These are phyloP conservation scores for Pseudorasbora parva DNA, from an alignment of 2,113 vertebrate species.

Conservation along the genomic window DNA sequence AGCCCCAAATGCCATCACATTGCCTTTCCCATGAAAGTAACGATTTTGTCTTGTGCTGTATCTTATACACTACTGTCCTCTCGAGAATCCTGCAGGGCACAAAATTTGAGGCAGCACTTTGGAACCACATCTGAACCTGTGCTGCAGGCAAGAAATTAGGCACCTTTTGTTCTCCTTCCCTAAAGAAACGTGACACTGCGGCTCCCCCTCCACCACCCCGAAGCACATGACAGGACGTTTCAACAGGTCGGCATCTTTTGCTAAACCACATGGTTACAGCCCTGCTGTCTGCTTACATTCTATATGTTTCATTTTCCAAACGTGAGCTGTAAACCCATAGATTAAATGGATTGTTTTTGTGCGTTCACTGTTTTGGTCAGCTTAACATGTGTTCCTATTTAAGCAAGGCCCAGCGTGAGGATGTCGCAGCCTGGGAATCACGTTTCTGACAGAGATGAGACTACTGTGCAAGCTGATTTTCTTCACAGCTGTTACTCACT, in stretches of 20 bases:
- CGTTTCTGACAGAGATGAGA: conserved; percentile 50
- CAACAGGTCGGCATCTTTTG: conserved; percentile 47
- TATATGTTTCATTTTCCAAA: conserved; percentile 7
- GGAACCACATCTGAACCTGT: conserved; percentile 29
- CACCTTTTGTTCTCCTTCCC: conserved; percentile 55
- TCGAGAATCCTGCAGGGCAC: conserved; percentile 15
- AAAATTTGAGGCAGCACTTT: conserved; percentile 35
- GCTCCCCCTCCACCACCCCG: conserved; percentile 26
- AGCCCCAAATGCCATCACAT: conserved; percentile 52
- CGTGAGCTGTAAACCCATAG: conserved; percentile 14
- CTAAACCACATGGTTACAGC: conserved; percentile 31
- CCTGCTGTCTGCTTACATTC: not conserved
- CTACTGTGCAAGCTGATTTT: conserved; percentile 58
- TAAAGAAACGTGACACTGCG: conserved; percentile 48
- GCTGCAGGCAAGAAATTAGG: conserved; percentile 47
- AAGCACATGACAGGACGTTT: conserved; percentile 36
- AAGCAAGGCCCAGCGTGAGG: conserved; percentile 55
- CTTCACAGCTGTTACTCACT: conserved; percentile 66
- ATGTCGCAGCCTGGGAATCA: conserved; percentile 49
- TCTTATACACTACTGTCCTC: conserved; percentile 16
- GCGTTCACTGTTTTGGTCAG: conserved; percentile 46
- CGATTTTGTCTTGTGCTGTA: conserved; percentile 60
- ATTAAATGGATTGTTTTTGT: conserved; percentile 19
- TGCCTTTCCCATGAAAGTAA: conserved; percentile 62
- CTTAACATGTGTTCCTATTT: conserved; percentile 61